phyloP scores from a whole-genome alignment of 2,113 vertebrate species.

The Serilophus lunatus region DNA sequence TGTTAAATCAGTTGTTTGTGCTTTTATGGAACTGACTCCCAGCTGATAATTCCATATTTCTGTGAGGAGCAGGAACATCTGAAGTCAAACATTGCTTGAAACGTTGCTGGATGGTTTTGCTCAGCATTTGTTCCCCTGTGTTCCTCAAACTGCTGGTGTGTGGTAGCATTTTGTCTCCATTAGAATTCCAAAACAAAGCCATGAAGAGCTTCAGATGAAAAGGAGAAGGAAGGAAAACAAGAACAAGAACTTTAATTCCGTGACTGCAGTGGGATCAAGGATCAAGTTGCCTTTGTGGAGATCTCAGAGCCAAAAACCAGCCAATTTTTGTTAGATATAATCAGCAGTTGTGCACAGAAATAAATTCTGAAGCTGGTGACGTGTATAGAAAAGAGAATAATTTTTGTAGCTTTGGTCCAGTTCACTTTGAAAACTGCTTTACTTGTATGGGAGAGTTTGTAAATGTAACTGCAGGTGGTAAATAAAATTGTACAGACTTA shows the following conservation, averaged over 20 bases:
- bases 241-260: neutral
- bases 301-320: neutral
- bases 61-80: neutral
- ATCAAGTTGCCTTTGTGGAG: conserved; percentile 27
- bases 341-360: neutral
- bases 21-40: neutral
- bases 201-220: neutral
- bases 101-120: neutral
- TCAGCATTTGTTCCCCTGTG: neutral
- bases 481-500: conserved; percentile 49
- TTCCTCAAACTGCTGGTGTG: neutral
- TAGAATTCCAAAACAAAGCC: conserved; percentile 1
- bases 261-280: neutral
- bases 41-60: neutral
- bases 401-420: conserved; percentile 15
- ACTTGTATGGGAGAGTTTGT: neutral
- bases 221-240: neutral
- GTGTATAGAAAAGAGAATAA: neutral
- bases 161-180: neutral
- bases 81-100: neutral
- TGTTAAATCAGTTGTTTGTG: neutral
- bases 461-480: conserved; percentile 23
- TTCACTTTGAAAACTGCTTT: neutral
- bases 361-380: neutral
- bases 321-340: neutral